phyloP scores from a whole-genome alignment of 2,797 vertebrate genomes.

The Pempheris klunzingeri region DNA sequence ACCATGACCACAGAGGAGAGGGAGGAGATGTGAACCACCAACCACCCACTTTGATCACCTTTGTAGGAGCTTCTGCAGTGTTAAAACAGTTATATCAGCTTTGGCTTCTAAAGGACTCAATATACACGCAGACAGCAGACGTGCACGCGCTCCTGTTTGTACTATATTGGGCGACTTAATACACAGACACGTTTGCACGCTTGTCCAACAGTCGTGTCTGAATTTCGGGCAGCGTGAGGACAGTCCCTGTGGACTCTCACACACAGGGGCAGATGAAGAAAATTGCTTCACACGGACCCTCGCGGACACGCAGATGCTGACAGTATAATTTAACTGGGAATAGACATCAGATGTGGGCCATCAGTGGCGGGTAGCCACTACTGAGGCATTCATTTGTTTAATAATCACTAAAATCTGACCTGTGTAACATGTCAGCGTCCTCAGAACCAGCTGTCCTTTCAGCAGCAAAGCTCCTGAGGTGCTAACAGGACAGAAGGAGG shows the following conservation, averaged over 20 bases:
- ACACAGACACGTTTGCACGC: neutral
- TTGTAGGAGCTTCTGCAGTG: too few relatives aligned
- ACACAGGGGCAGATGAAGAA: neutral
- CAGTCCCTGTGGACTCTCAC: neutral
- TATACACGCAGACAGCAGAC: too few relatives aligned
- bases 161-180: neutral
- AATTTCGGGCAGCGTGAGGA: neutral
- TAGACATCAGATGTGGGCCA: neutral
- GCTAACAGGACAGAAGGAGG: neutral
- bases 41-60: neutral
- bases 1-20: too few relatives aligned
- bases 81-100: too few relatives aligned
- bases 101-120: too few relatives aligned
- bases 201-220: neutral
- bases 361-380: too few relatives aligned
- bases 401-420: neutral
- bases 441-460: neutral
- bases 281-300: neutral
- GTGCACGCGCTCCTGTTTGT: neutral
- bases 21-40: neutral
- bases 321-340: neutral
- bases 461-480: neutral
- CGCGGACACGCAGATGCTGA: neutral
- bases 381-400: neutral
- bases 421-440: neutral